Evolutionary conservation across 2,888 invertebrate species (phyloP).

Genomic region (Diploptera punctata): DNA sequence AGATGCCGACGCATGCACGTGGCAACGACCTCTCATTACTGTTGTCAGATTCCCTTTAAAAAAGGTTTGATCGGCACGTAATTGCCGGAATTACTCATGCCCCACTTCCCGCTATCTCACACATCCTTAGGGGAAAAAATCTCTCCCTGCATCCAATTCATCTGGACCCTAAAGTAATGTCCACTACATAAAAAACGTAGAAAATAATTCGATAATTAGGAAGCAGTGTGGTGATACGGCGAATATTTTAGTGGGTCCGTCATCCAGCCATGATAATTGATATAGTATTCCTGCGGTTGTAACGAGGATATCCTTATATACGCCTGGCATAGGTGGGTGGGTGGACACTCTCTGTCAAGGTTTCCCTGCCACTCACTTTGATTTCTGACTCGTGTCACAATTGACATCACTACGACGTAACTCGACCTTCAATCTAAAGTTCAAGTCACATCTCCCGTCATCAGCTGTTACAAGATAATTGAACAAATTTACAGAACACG

Average conservation of each 20-base stretch:
- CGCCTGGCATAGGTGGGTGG: slow-evolving; percentile 15
- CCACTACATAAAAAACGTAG: slow-evolving; percentile 2
- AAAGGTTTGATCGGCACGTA: too few relatives aligned
- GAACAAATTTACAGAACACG: too few relatives aligned
- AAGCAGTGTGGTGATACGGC: not conserved
- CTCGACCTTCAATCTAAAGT: too few relatives aligned
- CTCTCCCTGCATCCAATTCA: not conserved
- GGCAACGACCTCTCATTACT: too few relatives aligned
- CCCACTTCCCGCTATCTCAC: too few relatives aligned
- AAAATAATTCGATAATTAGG: slow-evolving; percentile 15
- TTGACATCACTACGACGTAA: too few relatives aligned
- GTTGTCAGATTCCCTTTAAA: too few relatives aligned
- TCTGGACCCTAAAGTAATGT: not conserved
- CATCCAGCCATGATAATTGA: slow-evolving; percentile 10
- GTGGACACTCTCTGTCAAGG: slow-evolving; percentile 14
- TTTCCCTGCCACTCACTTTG: not conserved
- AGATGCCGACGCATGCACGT: too few relatives aligned
- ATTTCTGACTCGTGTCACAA: not conserved
- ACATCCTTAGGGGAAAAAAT: too few relatives aligned
- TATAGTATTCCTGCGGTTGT: slow-evolving; percentile 12
- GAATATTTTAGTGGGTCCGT: slow-evolving; percentile 19
- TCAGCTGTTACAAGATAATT: too few relatives aligned
- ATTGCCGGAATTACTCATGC: too few relatives aligned
- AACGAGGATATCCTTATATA: slow-evolving; percentile 30
- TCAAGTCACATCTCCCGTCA: too few relatives aligned